Conservation (phyloP, 1,140 invertebrate genomes). For the Radopholus similis region DNA sequence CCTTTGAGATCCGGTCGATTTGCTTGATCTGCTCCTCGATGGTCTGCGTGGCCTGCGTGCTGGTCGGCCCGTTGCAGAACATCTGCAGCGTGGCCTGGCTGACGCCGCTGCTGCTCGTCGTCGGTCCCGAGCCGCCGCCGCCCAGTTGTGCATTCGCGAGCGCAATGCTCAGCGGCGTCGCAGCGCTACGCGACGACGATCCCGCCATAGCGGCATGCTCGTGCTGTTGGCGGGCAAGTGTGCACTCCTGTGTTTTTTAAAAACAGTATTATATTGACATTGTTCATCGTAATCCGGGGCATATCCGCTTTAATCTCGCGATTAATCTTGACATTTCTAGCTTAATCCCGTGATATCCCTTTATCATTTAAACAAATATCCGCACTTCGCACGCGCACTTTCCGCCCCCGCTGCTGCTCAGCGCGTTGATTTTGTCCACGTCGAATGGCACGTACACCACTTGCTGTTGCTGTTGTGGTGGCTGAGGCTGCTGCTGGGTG, state of each 20-base stretch:
- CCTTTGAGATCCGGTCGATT: conserved; percentile 26
- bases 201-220: neutral
- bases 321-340: too few relatives aligned
- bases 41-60: conserved; percentile 10
- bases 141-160: neutral
- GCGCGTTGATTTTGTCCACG: conserved; percentile 9
- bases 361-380: neutral
- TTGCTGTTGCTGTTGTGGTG: neutral
- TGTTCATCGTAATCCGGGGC: neutral
- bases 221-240: conserved; percentile 1
- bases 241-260: conserved; percentile 2
- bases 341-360: too few relatives aligned
- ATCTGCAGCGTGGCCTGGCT: conserved; percentile 8
- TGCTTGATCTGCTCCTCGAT: conserved; percentile 33
- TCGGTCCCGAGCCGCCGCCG: conserved; percentile 2
- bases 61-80: conserved; percentile 2
- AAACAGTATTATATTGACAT: neutral
- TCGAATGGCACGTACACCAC: neutral
- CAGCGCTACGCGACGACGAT: neutral
- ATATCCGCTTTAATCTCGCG: neutral
- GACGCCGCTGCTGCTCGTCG: conserved; percentile 12
- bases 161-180: neutral
- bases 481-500: neutral
- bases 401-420: neutral
- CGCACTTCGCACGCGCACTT: conserved; percentile 1